Evolutionary conservation across 1,140 invertebrate species (phyloP), one percentile per base, ranked within the genome.

Genomic region (Idris sp.): DNA sequence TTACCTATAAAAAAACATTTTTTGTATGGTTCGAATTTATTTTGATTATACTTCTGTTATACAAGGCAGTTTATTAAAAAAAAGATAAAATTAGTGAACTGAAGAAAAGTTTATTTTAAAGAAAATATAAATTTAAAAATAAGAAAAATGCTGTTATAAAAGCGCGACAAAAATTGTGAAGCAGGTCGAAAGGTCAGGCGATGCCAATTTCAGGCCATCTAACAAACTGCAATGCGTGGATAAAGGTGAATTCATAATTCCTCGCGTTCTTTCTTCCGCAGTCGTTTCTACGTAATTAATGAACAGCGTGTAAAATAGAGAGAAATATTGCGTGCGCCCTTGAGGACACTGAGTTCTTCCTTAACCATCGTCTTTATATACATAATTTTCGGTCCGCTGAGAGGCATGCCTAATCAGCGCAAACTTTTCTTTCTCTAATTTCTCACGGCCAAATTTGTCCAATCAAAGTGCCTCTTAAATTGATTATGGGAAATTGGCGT

Each of bases 211-310:
- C 65, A 76, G 54, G 56, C 54, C 33, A 61, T 67, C 41, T 48
- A 35, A 40, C 54, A 40, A 2, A 13, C 49, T 15, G 64, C 79
- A 64, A 82, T 83, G 77, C 77, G 72, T 79, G 82, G 67, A 82
- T 82, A 82, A 83, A 82, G 74, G 76, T 58, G 71, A 69, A 81
- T 82, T 78, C 82, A 83, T 83, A 83, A 84, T 84, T 84, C 44
- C 79, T 83, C 80, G 79, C 67, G 72, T 64, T 74, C 76, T 79
- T 64, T 80, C 77, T 75, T 78, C 48, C 61, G 59, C 56, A 40
- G 64, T 69, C 69, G 58, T 61, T 44, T n/a, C 33, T 28, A 33
- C 62, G 81, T 78, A 84, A 84, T 84, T 84, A 84, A 84, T 81
- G 82, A 82, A 82, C 82, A 81, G 67, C 79, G 71, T 75, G 74